Evolutionary conservation across 2,113 vertebrate genomes (phyloP).

Genomic region (Calypte anna): DNA sequence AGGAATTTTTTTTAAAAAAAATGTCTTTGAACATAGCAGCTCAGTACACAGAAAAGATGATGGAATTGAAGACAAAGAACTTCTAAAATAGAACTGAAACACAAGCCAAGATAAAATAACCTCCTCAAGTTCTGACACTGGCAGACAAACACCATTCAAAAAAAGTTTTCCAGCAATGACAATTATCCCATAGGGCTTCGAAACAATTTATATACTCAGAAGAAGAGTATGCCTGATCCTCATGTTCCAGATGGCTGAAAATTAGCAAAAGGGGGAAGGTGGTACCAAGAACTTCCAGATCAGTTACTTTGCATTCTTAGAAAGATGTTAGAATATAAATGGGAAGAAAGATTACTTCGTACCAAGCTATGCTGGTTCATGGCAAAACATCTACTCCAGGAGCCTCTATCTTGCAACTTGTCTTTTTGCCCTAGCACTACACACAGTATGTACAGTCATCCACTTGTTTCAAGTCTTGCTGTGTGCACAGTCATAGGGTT

Average conservation of each 20-base stretch:
- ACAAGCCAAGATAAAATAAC: constrained; percentile 50
- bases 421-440: background rate
- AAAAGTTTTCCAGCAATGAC: constrained; percentile 36
- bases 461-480: background rate
- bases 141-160: constrained; percentile 56
- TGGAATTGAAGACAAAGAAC: constrained; percentile 54
- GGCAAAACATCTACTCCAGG: background rate
- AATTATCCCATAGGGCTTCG: constrained; percentile 41
- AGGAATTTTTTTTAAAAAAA: constrained; percentile 56
- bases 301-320: background rate
- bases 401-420: background rate
- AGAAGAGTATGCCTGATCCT: background rate
- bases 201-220: background rate
- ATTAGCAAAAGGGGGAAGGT: background rate
- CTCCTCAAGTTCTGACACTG: constrained; percentile 26
- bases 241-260: background rate
- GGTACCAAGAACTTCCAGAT: background rate
- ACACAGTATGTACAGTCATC: background rate
- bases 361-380: background rate
- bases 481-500: background rate
- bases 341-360: background rate
- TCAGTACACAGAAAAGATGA: constrained; percentile 46
- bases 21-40: constrained; percentile 53
- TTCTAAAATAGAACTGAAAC: constrained; percentile 53
- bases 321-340: background rate